A percentile compares a stretch with the other conserved stretches of the same genome.
Conservation (phyloP, 2,113 vertebrate genomes). For the Triplophysa siluroides region DNA sequence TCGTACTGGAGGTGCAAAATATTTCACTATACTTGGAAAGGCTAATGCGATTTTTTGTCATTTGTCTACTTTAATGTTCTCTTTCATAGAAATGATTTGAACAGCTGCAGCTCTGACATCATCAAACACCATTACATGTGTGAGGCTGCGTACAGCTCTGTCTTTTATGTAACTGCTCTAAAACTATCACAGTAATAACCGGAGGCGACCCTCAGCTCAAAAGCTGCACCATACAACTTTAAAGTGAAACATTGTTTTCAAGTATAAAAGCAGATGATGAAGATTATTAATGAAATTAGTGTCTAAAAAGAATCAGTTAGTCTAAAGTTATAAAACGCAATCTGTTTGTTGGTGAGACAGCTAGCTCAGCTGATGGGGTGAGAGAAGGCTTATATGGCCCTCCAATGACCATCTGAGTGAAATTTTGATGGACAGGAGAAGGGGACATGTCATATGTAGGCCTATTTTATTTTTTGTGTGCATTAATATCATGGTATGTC, state of each 20-base stretch:
- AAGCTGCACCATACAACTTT: neutral
- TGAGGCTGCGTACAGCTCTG: neutral
- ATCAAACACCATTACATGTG: slow-evolving; percentile 34
- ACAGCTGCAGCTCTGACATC: slow-evolving; percentile 41
- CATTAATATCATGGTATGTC: neutral
- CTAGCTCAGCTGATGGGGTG: neutral
- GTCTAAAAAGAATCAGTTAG: slow-evolving; percentile 10
- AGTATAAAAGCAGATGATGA: neutral
- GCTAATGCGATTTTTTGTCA: slow-evolving; percentile 27
- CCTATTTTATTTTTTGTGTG: neutral
- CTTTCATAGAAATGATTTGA: slow-evolving; percentile 28
- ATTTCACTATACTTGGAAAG: slow-evolving; percentile 1
- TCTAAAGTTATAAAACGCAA: neutral
- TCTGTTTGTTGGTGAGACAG: neutral
- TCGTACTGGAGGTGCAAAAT: neutral
- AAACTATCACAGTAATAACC: neutral
- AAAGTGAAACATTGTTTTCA: neutral
- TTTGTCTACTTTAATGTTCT: slow-evolving; percentile 13
- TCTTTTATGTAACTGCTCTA: slow-evolving; percentile 43
- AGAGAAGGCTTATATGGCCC: neutral
- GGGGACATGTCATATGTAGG: neutral
- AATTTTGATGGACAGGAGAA: neutral
- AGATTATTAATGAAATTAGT: neutral
- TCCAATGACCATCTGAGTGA: neutral
- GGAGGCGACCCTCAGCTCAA: slow-evolving; percentile 8